A percentile compares a stretch with the other conserved stretches of the same genome.
Evolutionary conservation across 2,888 invertebrate species (phyloP).

Genomic region (Zygaena filipendulae): DNA sequence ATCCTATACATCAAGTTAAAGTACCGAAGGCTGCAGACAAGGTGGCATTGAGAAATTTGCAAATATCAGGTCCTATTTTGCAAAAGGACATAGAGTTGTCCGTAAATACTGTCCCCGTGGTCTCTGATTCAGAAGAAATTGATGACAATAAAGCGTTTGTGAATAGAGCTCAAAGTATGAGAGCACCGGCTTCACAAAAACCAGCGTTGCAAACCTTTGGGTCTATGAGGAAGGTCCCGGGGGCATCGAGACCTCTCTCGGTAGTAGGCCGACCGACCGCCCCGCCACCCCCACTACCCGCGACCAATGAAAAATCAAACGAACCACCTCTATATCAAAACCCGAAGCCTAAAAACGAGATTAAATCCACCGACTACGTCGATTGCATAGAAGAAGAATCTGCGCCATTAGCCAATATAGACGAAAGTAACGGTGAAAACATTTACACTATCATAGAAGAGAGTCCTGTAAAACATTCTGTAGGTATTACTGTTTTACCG

Average conservation of each 20-base stretch:
- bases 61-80: conserved; percentile 87
- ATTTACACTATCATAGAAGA: conserved; percentile 92
- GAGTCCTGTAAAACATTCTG: conserved; percentile 63
- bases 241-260: conserved; percentile 77
- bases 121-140: conserved; percentile 55
- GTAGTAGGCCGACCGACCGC: conserved; percentile 79
- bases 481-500: conserved; percentile 46
- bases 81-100: conserved; percentile 74
- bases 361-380: conserved; percentile 72
- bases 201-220: conserved; percentile 81
- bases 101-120: conserved; percentile 70
- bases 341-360: conserved; percentile 46
- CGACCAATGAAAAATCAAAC: conserved; percentile 16
- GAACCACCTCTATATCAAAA: conserved; percentile 67
- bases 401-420: conserved; percentile 71
- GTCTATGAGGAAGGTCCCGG: conserved; percentile 80
- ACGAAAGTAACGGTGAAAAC: conserved; percentile 76
- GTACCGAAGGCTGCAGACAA: conserved; percentile 76
- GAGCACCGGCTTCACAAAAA: conserved; percentile 67
- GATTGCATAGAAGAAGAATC: conserved; percentile 80
- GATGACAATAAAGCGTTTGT: conserved; percentile 71
- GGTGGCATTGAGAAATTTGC: conserved; percentile 76
- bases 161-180: conserved; percentile 85
- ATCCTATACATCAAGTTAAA: conserved; percentile 67
- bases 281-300: conserved; percentile 79